Percentiles rank a stretch among this genome's conserved stretches.
These are phyloP conservation scores for Drosophila orosa DNA, from an alignment of 1,140 invertebrate genomes.

Conservation along the genomic window DNA sequence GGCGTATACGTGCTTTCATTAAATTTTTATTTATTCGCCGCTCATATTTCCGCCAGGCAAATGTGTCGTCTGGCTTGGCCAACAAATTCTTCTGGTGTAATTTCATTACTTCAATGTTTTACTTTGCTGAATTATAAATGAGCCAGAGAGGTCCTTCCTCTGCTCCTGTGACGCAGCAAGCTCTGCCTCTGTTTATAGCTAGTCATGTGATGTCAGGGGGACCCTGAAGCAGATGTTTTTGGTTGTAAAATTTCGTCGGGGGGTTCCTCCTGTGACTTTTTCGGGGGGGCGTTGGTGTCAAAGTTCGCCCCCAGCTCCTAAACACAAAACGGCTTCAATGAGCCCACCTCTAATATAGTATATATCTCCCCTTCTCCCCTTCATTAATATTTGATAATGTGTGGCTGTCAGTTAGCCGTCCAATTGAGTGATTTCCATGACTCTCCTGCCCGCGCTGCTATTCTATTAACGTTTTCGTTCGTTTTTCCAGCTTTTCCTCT, in stretches of 20 bases:
- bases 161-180: slow-evolving; percentile 38
- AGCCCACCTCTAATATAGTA: slow-evolving; percentile 20
- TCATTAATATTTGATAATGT: slow-evolving; percentile 82
- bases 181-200: slow-evolving; percentile 61
- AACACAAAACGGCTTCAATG: slow-evolving; percentile 75
- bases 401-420: slow-evolving; percentile 75
- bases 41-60: slow-evolving; percentile 61
- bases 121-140: slow-evolving; percentile 80
- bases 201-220: slow-evolving; percentile 64
- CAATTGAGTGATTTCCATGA: slow-evolving; percentile 78
- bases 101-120: slow-evolving; percentile 82
- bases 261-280: slow-evolving; percentile 46
- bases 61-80: slow-evolving; percentile 31
- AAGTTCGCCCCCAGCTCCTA: slow-evolving; percentile 44
- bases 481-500: slow-evolving; percentile 32
- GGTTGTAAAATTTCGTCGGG: slow-evolving; percentile 46
- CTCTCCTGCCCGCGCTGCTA: slow-evolving; percentile 15
- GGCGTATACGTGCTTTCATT: slow-evolving; percentile 79
- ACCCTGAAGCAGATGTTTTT: slow-evolving; percentile 56
- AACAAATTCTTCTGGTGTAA: slow-evolving; percentile 79
- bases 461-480: slow-evolving; percentile 40
- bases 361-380: neutral
- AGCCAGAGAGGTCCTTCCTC: slow-evolving; percentile 36
- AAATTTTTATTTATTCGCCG: slow-evolving; percentile 78
- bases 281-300: slow-evolving; percentile 70